Base-by-base conservation (phyloP, 2,888 invertebrate genomes). In the Aleiodes alternator region DNA sequence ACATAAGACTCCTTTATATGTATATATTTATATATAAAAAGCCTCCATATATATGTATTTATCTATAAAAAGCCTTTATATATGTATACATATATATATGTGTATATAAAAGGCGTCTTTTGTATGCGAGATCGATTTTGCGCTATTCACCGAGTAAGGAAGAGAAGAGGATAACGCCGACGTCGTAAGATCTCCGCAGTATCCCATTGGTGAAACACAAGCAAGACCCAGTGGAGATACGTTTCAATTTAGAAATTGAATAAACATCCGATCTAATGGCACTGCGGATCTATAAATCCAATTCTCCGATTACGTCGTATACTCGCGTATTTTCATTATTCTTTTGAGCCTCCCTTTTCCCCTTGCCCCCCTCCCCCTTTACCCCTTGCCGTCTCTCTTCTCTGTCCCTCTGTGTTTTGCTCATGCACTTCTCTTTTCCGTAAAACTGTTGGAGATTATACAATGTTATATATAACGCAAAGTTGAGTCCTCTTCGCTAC, bases 161-260 rank as follows among this genome's bases (percentile, higher is more conserved):
- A 75, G 75, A 75, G 75, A 71, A 75, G 70, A 75, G 75, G 66
- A 66, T 71, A 71, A 48, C 48, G 71, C 71, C 75, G 75, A 71
- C 66, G 71, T 50, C 57, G 34, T 48, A 64, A 38, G 43, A 64
- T 64, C 48, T 64, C 64, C 64, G 23, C 23, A 64, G 34, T 64
- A 34, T 23, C 43, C 43, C 51, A 71, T 69, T 31, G 69, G 31
- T 56, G 55, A 80, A 75, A 73, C 23, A 34, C 34, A 34, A 34
- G 34, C 70, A 76, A 73, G 74, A 75, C 80, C 80, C 80, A 80
- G 80, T 81, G 81, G 79, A 81, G 81, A 84, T 84, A 86, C 85
- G 84, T 85, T 85, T 86, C 86, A 86, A 87, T 86, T 84, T 84
- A 84, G 78, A 83, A 83, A 84, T 84, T 83, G 84, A 85, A 80